Base-by-base conservation (phyloP, 1,140 invertebrate genomes). In the Streblospio benedicti region DNA sequence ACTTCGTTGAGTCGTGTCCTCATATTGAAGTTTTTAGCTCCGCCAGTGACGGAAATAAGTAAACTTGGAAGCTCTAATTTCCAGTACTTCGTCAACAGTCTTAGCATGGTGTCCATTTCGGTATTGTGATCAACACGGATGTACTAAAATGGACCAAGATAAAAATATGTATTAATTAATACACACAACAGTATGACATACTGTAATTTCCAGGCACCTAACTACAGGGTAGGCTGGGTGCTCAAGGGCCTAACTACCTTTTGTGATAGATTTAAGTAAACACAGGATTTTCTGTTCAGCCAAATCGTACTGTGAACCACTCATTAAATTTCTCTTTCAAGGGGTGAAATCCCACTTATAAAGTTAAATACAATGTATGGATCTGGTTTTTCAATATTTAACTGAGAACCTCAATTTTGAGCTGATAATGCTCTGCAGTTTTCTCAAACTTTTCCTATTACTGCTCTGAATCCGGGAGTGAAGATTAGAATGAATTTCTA, bases 21-120 rank as follows among this genome's bases (percentile, higher is more conserved):
- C 67, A 80, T 73, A 12, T 67, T 67, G 62, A 80, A 78, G 59
- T 76, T 76, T 59, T 78, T 73, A 12, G 79, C 78, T 5, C 79
- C 79, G 4, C 79, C 79, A 27, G 78, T 79, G 16, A 81, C 77
- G 2, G 78, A 80, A 31, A 81, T 77, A 12, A 80, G 71, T 5
- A 81, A 68, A 57, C 79, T 77, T 20, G 79, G 79, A 28, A 67
- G 66, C 30, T 71, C 64, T 25, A 77, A 62, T 4, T 60, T 56
- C 79, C 78, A 80, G n/a, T 71, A 65, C 20, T 77, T 65, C 52
- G 67, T 69, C 63, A 80, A 65, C 30, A 80, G 64, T 2, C 68
- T 51, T 50, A 76, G 53, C 55, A 79, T 67, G 6, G 59, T 60
- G 2, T 71, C 52, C 65, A 76, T 72, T 1, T 65, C 52, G 6